Evolutionary conservation across 1,140 invertebrate species (phyloP), one percentile per base, ranked within the genome.

Genomic region (Mizuhopecten yessoensis): DNA sequence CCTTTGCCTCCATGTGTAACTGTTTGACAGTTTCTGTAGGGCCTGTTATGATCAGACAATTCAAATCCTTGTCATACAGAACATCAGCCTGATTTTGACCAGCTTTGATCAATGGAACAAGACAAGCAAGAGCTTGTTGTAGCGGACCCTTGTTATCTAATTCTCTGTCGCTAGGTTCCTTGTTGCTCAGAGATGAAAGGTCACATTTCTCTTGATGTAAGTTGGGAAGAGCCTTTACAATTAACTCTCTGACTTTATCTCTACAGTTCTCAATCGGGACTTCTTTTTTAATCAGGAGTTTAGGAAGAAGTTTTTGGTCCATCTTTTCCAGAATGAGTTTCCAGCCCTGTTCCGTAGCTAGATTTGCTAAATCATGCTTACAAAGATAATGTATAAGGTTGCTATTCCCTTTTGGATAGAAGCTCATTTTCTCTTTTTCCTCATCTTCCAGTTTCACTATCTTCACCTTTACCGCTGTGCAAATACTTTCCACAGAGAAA

Each of bases 381-480:
- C 57, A 75, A 23, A 75, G n/a, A 17, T 29, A 75, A 29, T 75
- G 57, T 11, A 75, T 2, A 5, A 75, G 23, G n/a, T 75, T n/a
- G n/a, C 23, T 3, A 3, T 75, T n/a, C 5, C 23, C 57, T 29
- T 75, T 75, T 9, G 57, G 57, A 75, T 17, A 75, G 29, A 75
- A 75, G n/a, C 57, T 75, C 57, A 75, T n/a, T 29, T n/a, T 75
- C n/a, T 75, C 57, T n/a, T 75, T 75, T 75, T 75, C 57, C n/a
- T 75, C 57, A 75, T 75, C 57, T 75, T 75, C 57, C 17, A 17
- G 57, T 75, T 75, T 75, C n/a, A 29, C 57, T 75, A 75, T 75
- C n/a, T 75, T 75, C n/a, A 75, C 11, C 29, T 75, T 75, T 3
- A 75, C 3, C 1, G n/a, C 57, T 75, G 20, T 29, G 29, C 15